phyloP scores from a whole-genome alignment of 2,113 vertebrate species.

The Orthonyx spaldingii region DNA sequence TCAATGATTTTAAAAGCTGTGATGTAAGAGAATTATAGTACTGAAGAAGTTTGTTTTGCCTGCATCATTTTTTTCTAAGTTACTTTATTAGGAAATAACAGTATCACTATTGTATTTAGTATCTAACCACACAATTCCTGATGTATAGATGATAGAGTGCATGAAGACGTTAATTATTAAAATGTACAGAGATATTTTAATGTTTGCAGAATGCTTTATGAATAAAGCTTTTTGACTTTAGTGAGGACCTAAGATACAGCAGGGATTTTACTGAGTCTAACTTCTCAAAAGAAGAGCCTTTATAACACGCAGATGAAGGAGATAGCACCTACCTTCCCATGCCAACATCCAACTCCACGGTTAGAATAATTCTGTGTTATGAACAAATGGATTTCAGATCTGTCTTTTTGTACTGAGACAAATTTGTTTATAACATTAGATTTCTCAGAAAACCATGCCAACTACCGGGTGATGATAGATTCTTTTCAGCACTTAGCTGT shows the following conservation, averaged over 20 bases:
- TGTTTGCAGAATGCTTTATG: neutral
- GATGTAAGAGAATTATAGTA: neutral
- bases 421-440: neutral
- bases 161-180: neutral
- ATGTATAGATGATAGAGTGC: neutral
- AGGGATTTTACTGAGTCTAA: neutral
- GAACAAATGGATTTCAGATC: neutral
- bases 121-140: neutral
- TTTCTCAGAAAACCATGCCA: neutral
- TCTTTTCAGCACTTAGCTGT: neutral
- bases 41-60: neutral
- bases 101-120: neutral
- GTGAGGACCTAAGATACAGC: neutral
- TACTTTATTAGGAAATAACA: neutral
- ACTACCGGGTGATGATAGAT: accelerated
- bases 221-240: neutral
- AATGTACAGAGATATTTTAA: neutral
- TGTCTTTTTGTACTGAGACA: neutral
- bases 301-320: neutral
- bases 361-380: neutral
- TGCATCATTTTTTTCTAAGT: neutral
- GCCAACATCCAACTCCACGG: neutral
- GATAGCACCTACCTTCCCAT: neutral
- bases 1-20: neutral
- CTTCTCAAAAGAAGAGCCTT: neutral